phyloP scores from a whole-genome alignment of 2,113 vertebrate genomes.

The Bagarius yarrelli region DNA sequence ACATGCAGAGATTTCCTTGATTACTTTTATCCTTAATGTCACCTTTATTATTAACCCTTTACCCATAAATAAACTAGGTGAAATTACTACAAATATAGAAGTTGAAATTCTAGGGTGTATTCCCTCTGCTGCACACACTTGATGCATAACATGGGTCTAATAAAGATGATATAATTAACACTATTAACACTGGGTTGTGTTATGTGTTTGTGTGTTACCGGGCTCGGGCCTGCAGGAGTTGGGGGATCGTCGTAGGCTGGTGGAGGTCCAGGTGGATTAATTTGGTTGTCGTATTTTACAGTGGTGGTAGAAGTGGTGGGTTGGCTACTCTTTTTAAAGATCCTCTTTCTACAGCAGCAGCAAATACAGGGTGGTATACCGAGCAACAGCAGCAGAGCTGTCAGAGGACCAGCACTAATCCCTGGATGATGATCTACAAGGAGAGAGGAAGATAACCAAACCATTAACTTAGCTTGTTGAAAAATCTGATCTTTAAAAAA shows the following conservation, averaged over 20 bases:
- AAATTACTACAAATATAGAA: neutral
- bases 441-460: conserved; percentile 12
- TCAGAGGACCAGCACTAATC: conserved; percentile 35
- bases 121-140: neutral
- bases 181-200: neutral
- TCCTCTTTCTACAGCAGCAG: conserved; percentile 67
- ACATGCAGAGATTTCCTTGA: neutral
- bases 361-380: conserved; percentile 65
- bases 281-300: conserved; percentile 8
- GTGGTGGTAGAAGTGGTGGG: neutral
- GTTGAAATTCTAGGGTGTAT: neutral
- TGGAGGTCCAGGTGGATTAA: conserved; percentile 14
- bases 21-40: neutral
- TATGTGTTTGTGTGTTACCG: conserved; percentile 36
- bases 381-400: conserved; percentile 63
- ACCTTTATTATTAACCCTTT: neutral
- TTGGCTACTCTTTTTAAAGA: conserved; percentile 59
- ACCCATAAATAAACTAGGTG: neutral
- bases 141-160: neutral
- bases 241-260: conserved; percentile 47
- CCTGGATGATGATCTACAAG: conserved; percentile 52
- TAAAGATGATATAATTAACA: neutral
- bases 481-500: no score
- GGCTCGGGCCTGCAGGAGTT: conserved; percentile 18
- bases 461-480: neutral